Percentiles rank a stretch among this genome's conserved stretches.
phyloP scores from a whole-genome alignment of 2,888 invertebrate genomes.

The Apeira syringaria region DNA sequence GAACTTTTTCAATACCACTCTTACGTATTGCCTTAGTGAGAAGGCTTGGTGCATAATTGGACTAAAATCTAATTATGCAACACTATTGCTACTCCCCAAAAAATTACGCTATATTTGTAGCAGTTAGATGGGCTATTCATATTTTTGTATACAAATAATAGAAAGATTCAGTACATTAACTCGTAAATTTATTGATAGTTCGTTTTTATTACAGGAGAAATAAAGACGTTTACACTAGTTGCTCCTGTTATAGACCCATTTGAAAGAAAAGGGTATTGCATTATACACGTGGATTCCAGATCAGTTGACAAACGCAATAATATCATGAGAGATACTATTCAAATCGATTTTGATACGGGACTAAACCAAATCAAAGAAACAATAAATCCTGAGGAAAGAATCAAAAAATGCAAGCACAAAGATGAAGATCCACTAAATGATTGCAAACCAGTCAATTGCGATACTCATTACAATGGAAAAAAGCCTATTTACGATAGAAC shows the following conservation, averaged over 20 bases:
- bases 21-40: too few species aligned
- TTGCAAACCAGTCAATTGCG: constrained; percentile 66
- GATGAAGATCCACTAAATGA: constrained; percentile 64
- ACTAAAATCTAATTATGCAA: too few species aligned
- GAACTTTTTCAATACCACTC: too few species aligned
- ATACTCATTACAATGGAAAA: constrained; percentile 58
- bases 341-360: constrained; percentile 59
- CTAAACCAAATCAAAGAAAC: constrained; percentile 31
- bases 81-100: too few species aligned
- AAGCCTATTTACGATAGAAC: constrained; percentile 47
- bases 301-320: constrained; percentile 37
- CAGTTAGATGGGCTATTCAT: too few species aligned
- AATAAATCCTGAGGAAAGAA: constrained; percentile 25
- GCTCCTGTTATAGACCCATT: constrained; percentile 57
- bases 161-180: too few species aligned
- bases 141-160: too few species aligned
- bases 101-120: too few species aligned
- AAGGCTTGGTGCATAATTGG: too few species aligned
- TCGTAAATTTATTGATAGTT: too few species aligned
- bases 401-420: constrained; percentile 42
- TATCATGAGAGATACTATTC: constrained; percentile 49
- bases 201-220: constrained; percentile 43
- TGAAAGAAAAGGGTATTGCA: constrained; percentile 59
- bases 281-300: constrained; percentile 55
- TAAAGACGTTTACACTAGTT: constrained; percentile 49